phyloP scores from a whole-genome alignment of 2,113 vertebrate genomes.

The Boulengeromyrus knoepffleri region DNA sequence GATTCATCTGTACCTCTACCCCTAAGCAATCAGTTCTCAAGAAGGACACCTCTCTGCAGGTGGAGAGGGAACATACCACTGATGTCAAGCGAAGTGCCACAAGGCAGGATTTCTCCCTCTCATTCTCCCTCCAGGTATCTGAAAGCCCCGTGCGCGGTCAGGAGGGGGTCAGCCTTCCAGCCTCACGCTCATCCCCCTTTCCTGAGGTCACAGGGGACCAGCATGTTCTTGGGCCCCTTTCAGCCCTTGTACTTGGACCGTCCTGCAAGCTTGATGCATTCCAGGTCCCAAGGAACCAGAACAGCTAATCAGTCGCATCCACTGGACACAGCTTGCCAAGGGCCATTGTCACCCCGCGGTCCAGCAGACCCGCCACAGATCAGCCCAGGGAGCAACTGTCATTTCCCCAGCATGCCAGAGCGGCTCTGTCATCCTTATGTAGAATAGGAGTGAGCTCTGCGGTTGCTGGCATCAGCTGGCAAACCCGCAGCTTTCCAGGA shows the following conservation, averaged over 20 bases:
- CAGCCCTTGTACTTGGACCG: neutral
- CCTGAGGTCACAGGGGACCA: neutral
- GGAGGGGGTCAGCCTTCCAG: neutral
- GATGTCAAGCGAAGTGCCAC: neutral
- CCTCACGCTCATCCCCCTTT: neutral
- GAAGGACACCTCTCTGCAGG: neutral
- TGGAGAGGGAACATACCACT: neutral
- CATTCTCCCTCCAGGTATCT: neutral
- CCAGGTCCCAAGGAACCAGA: neutral
- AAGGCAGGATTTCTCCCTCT: neutral
- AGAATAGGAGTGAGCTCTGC: neutral
- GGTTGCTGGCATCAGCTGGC: neutral
- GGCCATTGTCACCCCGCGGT: neutral
- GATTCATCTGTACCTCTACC: neutral
- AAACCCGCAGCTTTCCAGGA: neutral
- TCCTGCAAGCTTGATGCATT: neutral
- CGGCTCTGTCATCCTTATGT: neutral
- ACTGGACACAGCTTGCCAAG: neutral
- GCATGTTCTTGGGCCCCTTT: slow-evolving; percentile 5
- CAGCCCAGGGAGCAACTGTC: neutral
- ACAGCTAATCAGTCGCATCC: slow-evolving; percentile 45
- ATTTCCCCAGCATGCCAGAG: neutral
- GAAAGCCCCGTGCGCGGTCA: neutral
- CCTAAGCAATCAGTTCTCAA: neutral
- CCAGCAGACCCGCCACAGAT: neutral